Evolutionary conservation across 2,113 vertebrate species (phyloP), one percentile per base, ranked within the genome.

Genomic region (Nematolebias whitei): DNA sequence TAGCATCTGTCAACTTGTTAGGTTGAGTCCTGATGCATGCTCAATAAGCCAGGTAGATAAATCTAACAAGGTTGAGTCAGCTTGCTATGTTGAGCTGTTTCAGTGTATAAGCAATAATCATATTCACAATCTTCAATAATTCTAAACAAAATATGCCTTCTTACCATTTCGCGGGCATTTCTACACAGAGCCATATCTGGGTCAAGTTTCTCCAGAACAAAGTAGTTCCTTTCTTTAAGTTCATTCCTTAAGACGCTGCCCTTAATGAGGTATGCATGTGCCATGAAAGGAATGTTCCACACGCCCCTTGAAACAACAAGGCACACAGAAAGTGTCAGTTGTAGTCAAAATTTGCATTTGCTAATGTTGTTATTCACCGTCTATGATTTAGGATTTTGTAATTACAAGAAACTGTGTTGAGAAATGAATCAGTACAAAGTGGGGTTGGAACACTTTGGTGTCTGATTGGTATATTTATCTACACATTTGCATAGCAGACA

Each of bases 231-330:
- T 82, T 97, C 95, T 76, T 92, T 96, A 91, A 99, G 92, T 59
- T 99, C 96, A 11, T 85, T 92, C 68, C 96, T 94, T 57, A 99
- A 92, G 15, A 85, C 79, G 53, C 91, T 85, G 71, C 96, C 96
- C 86, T 95, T 94, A 88, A 99, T 92, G 61, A 99, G 93, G 89
- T 99, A 99, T 68, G 96, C 85, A 47, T 98, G 95, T 66, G 97
- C 96, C 92, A 98, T 94, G 80, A 93, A 99, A 19, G 97, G 98
- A 76, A 98, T 93, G 89, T 99, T 99, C 97, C 97, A 98, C 59
- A 98, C 82, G 40, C 98, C 96, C 86, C 97, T 98, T 79, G 79
- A 75, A 76, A 81, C 59, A 86, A 66, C 68, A 70, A 74, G 43
- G 74, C n/a, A 40, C 7, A 35, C 49, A 51, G 38, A 73, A 71